phyloP scores from a whole-genome alignment of 2,888 invertebrate species.

The Ochropleura plecta region DNA sequence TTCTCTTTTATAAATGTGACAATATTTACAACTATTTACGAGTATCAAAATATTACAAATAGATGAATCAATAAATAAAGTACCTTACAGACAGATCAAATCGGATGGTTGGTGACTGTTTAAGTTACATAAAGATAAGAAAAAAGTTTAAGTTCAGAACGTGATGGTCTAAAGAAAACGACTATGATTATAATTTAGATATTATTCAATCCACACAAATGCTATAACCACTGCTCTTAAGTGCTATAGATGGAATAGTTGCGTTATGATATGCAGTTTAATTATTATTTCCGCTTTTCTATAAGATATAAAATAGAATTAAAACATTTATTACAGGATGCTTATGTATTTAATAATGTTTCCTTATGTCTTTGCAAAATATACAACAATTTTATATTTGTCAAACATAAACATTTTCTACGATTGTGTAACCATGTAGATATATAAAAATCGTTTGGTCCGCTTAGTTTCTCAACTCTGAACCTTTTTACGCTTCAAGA shows the following conservation, averaged over 20 bases:
- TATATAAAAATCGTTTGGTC: slow-evolving; percentile 25
- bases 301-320: slow-evolving; percentile 3
- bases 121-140: slow-evolving; percentile 25
- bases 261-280: background rate
- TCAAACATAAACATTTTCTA: slow-evolving; percentile 2
- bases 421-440: slow-evolving; percentile 1
- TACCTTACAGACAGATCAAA: no score
- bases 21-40: no score
- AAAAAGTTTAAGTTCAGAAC: background rate
- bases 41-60: no score
- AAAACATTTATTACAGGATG: no score
- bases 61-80: no score
- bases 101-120: background rate
- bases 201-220: slow-evolving; percentile 14
- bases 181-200: background rate
- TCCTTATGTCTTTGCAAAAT: background rate
- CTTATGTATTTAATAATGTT: background rate
- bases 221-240: background rate
- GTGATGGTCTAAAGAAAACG: slow-evolving; percentile 13
- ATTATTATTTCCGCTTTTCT: slow-evolving; percentile 7
- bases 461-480: slow-evolving; percentile 24
- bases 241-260: slow-evolving; percentile 14
- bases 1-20: no score
- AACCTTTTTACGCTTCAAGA: slow-evolving; percentile 30
- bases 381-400: background rate